Evolutionary conservation across 2,113 vertebrate species (phyloP), one percentile per base, ranked within the genome.

Genomic region (Nyctereutes procyonoides): DNA sequence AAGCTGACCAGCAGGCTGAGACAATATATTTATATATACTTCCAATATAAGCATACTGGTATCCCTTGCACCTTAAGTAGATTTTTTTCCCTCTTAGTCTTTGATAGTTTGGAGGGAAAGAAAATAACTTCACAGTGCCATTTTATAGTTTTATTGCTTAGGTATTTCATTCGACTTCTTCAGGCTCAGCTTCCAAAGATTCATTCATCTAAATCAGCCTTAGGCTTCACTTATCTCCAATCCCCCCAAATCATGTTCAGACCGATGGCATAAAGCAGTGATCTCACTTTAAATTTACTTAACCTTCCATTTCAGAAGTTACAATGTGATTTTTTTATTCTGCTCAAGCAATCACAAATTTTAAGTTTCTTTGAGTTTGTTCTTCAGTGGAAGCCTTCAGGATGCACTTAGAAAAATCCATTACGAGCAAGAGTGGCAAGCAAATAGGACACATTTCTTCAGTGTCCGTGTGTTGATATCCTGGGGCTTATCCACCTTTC

Each of bases 201-300:
- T 95, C 88, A 91, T 94, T 98, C 80, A 96, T 97, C 90, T 95
- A 94, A 97, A 96, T 97, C 93, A 97, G 88, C 94, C 98, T 93
- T 88, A 93, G 95, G 94, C 90, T 95, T 90, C 90, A 96, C 94
- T 96, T 98, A 92, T 76, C 84, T 97, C 76, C 88, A 96, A 55
- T 96, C 80, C 81, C 38, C 28, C 65, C 80, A 98, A 98, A 97
- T 97, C 97, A 96, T 96, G 95, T 95, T 97, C 83, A 90, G 55
- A 94, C 71, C 9, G 20, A 96, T 95, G 76, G 55, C 93, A 97
- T 94, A 97, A 96, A 98, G 81, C 85, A 96, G 60, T 88, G 94
- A 96, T 97, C 95, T 98, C 76, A 95, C 97, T 95, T 98, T 95
- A 97, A 97, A 97, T 98, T 98, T 97, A 93, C 71, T 97, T 98